These are phyloP conservation scores for Papilio demoleus DNA, from an alignment of 2,888 invertebrate genomes.

Conservation along the genomic window DNA sequence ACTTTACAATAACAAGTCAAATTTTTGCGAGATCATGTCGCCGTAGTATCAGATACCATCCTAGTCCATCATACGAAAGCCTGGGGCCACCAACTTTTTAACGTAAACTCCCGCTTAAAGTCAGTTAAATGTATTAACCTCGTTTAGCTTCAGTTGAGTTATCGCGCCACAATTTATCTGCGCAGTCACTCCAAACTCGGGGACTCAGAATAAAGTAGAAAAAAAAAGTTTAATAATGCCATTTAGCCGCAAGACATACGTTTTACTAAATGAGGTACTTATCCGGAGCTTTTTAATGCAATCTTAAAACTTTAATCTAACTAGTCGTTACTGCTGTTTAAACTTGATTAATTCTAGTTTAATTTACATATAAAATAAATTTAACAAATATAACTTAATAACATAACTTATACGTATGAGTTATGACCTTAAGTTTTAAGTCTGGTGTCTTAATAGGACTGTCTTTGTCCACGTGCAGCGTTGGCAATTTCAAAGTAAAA, in stretches of 20 bases:
- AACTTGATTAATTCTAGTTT: constrained; percentile 15
- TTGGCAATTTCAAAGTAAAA: no score
- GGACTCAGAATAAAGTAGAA: constrained; percentile 59
- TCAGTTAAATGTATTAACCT: constrained; percentile 78
- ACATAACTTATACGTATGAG: no score
- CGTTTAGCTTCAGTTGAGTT: constrained; percentile 69
- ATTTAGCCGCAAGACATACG: constrained; percentile 55
- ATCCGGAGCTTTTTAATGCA: constrained; percentile 35
- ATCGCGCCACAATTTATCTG: constrained; percentile 76
- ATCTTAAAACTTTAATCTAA: constrained; percentile 30
- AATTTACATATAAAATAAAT: background rate
- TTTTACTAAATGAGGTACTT: constrained; percentile 39
- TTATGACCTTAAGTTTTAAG: no score
- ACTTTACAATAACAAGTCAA: no score
- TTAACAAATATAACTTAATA: constrained; percentile 9
- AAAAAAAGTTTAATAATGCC: constrained; percentile 77
- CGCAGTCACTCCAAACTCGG: constrained; percentile 55
- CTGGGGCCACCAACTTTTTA: constrained; percentile 53
- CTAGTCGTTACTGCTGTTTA: constrained; percentile 18
- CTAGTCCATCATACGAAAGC: constrained; percentile 32
- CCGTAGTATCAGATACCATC: background rate
- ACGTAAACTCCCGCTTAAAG: constrained; percentile 64
- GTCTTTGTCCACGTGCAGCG: no score
- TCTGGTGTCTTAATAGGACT: no score
- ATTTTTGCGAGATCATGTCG: no score